phyloP scores from a whole-genome alignment of 2,113 vertebrate species.

The Lamprotornis superbus region DNA sequence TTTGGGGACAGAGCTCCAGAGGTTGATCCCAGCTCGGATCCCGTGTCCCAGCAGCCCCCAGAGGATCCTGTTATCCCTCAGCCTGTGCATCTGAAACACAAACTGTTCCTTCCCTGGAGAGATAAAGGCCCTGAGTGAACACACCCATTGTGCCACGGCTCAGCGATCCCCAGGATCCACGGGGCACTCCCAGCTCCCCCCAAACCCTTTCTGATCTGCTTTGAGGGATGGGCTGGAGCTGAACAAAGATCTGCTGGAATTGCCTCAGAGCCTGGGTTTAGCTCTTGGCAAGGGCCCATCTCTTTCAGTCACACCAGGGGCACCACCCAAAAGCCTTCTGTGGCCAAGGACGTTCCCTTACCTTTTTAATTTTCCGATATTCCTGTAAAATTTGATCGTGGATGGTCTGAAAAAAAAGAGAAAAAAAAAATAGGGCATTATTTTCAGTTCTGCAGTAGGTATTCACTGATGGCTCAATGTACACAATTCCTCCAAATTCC shows the following conservation, averaged over 20 bases:
- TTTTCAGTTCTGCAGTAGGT: background rate
- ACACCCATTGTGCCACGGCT: background rate
- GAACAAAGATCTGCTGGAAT: background rate
- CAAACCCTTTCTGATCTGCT: background rate
- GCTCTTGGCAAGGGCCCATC: background rate
- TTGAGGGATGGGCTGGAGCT: background rate
- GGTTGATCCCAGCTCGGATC: rapidly evolving
- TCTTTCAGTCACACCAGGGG: background rate
- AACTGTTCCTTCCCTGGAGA: background rate
- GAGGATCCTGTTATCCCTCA: background rate
- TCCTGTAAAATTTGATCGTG: constrained; percentile 98
- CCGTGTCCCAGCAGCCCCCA: rapidly evolving
- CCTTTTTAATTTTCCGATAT: constrained; percentile 98
- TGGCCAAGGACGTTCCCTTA: constrained; percentile 13
- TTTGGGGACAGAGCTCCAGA: background rate
- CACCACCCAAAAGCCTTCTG: background rate
- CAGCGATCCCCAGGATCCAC: background rate
- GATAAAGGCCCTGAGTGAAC: background rate
- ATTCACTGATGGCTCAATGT: rapidly evolving
- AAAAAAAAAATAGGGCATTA: background rate
- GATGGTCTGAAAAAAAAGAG: constrained; percentile 78
- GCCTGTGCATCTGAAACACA: background rate
- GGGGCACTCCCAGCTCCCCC: background rate
- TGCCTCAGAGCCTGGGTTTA: background rate
- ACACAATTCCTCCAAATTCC: background rate